Evolutionary conservation across 1,140 invertebrate species (phyloP), one percentile per base, ranked within the genome.

Genomic region (Platorchestia sp.): DNA sequence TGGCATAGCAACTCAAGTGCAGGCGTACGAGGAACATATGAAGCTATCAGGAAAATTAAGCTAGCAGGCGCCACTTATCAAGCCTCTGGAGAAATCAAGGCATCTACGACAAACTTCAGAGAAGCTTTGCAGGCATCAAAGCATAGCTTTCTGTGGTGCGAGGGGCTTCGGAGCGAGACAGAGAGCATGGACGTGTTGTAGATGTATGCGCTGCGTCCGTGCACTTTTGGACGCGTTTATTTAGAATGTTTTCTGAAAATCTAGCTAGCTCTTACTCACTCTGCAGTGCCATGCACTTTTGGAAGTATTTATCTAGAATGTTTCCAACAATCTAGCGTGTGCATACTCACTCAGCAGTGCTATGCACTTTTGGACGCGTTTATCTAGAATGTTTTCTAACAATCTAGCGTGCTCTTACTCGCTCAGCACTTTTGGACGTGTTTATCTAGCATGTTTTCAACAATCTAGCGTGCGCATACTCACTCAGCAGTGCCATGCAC

Each of bases 71-170:
- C 91, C 45, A 93, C 91, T 93, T 93, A 89, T 89, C 10, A 47
- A 93, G 91, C 44, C 91, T 44, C 91, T 93, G 45, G 91, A 93
- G 91, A 93, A 93, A 93, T 93, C 91, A 93, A 40, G 44, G 45
- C 19, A 40, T 40, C 43, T 44, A n/a, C 91, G 43, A 93, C 91
- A 93, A 47, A 93, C 45, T 47, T 93, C 91, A 93, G 87, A 14
- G 87, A 89, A 42, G 87, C 87, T 42, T 44, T 43, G 87, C 43
- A 89, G 87, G 41, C 36, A 42, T 89, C 87, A 89, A 89, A 45
- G 91, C 91, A 47, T 36, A 10, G 45, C 91, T 93, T 93, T 90
- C 43, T 93, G 43, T 47, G 91, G 47, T 10, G 43, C 3, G 3
- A 89, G 43, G 14, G 59, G 47, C 59, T 75, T 10, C 36, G 27